Percentiles rank a stretch among this genome's conserved stretches.
These are phyloP conservation scores for Ancistrus triradiatus DNA, from an alignment of 2,113 vertebrate genomes.

Conservation along the genomic window DNA sequence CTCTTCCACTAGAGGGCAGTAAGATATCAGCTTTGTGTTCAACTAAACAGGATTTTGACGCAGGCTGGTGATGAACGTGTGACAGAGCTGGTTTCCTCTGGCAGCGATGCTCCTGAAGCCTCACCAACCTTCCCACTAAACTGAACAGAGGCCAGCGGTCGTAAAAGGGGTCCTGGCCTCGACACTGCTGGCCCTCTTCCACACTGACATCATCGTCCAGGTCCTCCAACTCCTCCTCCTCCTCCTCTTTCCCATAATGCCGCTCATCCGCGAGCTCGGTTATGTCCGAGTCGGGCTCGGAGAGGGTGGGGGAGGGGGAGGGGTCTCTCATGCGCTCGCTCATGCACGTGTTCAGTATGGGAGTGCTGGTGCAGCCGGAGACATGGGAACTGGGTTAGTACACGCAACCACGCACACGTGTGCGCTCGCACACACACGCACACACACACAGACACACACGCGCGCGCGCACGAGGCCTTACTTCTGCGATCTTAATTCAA, in stretches of 20 bases:
- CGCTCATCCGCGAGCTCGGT: slow-evolving; percentile 93
- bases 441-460: slow-evolving; percentile 7
- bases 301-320: slow-evolving; percentile 97
- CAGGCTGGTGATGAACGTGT: too few species aligned
- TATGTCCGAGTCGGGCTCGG: slow-evolving; percentile 91
- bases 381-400: slow-evolving; percentile 92
- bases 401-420: slow-evolving; percentile 27
- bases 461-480: background rate
- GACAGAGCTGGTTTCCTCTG: slow-evolving; percentile 98
- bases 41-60: slow-evolving; percentile 42
- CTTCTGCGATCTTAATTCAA: background rate
- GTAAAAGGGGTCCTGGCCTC: slow-evolving; percentile 99
- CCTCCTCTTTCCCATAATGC: slow-evolving; percentile 83
- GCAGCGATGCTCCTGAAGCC: slow-evolving; percentile 84
- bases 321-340: slow-evolving; percentile 98
- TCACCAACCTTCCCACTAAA: slow-evolving; percentile 99
- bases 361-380: slow-evolving; percentile 95
- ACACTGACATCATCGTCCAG: slow-evolving; percentile 88
- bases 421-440: background rate
- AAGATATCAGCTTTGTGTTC: too few species aligned
- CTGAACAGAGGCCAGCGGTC: slow-evolving; percentile 99
- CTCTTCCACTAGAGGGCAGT: too few species aligned
- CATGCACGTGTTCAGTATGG: slow-evolving; percentile 99
- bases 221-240: slow-evolving; percentile 72
- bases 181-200: slow-evolving; percentile 75